Evolutionary conservation across 2,888 invertebrate genomes (phyloP).

Genomic region (Acleris sparsana): DNA sequence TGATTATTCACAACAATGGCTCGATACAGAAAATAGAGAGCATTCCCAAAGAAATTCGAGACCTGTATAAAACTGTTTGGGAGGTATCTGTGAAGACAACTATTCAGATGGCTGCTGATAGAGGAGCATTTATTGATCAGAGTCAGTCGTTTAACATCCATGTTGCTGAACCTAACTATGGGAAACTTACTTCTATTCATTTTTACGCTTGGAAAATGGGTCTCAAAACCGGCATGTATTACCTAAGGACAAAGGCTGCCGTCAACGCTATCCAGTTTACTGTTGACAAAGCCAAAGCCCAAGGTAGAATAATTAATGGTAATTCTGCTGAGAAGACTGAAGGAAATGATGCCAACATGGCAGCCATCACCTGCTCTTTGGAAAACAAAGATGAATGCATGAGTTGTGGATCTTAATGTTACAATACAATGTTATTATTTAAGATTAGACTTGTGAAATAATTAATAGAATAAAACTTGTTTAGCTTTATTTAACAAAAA

Average conservation of each 20-base stretch:
- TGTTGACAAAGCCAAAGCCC: constrained; percentile 90
- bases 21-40: constrained; percentile 94
- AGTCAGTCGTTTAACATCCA: constrained; percentile 99
- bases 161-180: constrained; percentile 96
- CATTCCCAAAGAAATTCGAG: constrained; percentile 93
- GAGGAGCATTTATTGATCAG: constrained; percentile 99
- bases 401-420: constrained; percentile 91
- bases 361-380: constrained; percentile 92
- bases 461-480: no score
- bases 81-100: constrained; percentile 97
- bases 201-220: constrained; percentile 99
- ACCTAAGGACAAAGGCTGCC: constrained; percentile 97
- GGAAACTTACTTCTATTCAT: constrained; percentile 98
- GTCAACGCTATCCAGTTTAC: constrained; percentile 99
- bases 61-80: constrained; percentile 98
- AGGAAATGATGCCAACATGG: constrained; percentile 83
- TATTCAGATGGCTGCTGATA: constrained; percentile 98
- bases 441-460: not conserved
- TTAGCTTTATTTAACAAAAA: no score
- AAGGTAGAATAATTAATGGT: constrained; percentile 49
- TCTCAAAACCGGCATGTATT: constrained; percentile 99
- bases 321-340: constrained; percentile 54
- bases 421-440: not conserved
- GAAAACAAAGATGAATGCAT: constrained; percentile 94
- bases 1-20: constrained; percentile 94